Base-by-base conservation (phyloP, 37 sponge, comb jelly and placozoan genomes). In the Dysidea cf. avara region DNA sequence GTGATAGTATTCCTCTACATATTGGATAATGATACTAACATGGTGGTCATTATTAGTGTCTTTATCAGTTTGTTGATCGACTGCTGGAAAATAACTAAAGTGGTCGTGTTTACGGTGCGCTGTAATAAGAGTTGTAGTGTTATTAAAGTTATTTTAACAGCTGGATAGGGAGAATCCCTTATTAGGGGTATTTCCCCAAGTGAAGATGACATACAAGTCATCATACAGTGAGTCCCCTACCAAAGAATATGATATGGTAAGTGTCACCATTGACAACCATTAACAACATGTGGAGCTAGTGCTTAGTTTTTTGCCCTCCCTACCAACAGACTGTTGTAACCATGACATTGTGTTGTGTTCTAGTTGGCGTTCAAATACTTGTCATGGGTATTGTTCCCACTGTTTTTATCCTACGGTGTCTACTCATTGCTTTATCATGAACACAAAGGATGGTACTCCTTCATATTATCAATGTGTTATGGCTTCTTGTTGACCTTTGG, bases 391-490 rank as follows among this genome's bases (percentile, higher is more conserved):
- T 55, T 95, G 61, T 91, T 92, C 54, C 99, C 99, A 25, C 81
- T 98, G 55, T 79, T 98, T 72, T 52, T 92, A 28, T 80, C 86
- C 63, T 98, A 98, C 39, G 96, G 86, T 11, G 91, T 89, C 26
- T 98, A 98, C 81, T 98, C 99, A n/a, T 77, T 98, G 35, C 56
- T 92, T 56, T 98, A 98, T 77, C 84, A 88, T 50, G 99, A 98
- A 67, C 99, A 98, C 83, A 98, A 86, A 74, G 99, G 99, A 24
- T 98, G 99, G 99, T 98, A 98, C 77, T 95, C 96, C 26, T 98
- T 95, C 75, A 59, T 86, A 18, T 78, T 98, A 13, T 54, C 79
- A 32, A 89, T 98, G 90, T 66, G 70, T 52, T 98, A 98, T 80
- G 99, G 99, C n/a, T 98, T 95, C 47, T 73, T 98, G 9, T 79